Conservation (phyloP, 2,797 vertebrate genomes). For the Melanotaenia pygmaea region DNA sequence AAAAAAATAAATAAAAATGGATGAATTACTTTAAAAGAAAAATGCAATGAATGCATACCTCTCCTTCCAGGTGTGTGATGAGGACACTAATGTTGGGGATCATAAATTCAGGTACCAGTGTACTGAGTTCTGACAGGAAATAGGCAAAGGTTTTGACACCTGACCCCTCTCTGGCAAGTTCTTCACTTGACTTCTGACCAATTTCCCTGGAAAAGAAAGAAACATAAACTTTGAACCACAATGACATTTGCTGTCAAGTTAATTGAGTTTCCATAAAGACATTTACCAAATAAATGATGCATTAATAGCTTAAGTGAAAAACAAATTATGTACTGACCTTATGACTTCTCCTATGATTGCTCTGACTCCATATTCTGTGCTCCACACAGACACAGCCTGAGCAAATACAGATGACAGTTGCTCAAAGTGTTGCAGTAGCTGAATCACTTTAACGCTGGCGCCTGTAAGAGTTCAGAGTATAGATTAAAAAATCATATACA, state of each 20-base stretch:
- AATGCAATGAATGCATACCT: constrained; percentile 80
- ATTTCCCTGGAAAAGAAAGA: constrained; percentile 86
- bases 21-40: not conserved
- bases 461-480: constrained; percentile 75
- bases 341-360: constrained; percentile 92
- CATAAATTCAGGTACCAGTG: constrained; percentile 86
- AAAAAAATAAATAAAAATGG: no score
- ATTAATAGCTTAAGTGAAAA: not conserved
- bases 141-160: constrained; percentile 88
- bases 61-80: constrained; percentile 91
- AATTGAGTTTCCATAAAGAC: not conserved
- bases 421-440: constrained; percentile 95
- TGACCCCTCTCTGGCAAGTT: constrained; percentile 87
- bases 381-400: constrained; percentile 90
- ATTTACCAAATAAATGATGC: not conserved
- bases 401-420: constrained; percentile 91
- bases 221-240: not conserved
- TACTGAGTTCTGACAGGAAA: constrained; percentile 90
- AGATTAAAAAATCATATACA: not conserved
- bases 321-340: constrained; percentile 78
- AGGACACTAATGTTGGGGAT: constrained; percentile 93
- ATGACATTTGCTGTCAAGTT: not conserved
- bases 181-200: constrained; percentile 90
- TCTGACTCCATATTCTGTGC: constrained; percentile 90
- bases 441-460: constrained; percentile 93